These are phyloP conservation scores for Enteromius anoplus DNA, from an alignment of 2,797 vertebrate genomes.

Conservation along the genomic window DNA sequence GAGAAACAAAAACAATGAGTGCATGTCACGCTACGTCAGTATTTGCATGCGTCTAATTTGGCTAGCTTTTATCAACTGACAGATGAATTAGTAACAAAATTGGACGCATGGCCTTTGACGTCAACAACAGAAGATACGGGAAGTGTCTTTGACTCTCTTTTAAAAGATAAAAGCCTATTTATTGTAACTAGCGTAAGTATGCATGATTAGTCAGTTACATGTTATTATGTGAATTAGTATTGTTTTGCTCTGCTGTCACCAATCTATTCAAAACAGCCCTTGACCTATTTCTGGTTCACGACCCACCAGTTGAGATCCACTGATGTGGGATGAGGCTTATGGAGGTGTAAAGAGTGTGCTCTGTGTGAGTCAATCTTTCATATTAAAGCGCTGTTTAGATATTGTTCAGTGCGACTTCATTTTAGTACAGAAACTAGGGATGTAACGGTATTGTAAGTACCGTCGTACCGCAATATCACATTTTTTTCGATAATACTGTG, in stretches of 20 bases:
- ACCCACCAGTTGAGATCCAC: neutral
- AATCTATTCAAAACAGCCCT: neutral
- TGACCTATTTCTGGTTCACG: neutral
- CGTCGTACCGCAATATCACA: too few species aligned
- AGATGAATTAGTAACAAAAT: conserved; percentile 9
- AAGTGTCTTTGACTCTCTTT: neutral
- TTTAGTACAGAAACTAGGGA: neutral
- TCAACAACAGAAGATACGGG: neutral
- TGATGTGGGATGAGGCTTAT: neutral
- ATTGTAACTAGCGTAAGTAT: neutral
- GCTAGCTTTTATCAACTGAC: neutral
- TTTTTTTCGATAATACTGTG: too few species aligned
- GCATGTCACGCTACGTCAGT: neutral
- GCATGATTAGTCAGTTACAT: neutral
- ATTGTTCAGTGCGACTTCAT: neutral
- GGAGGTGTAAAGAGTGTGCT: neutral
- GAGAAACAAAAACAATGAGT: conserved; percentile 17
- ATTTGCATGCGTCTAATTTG: neutral
- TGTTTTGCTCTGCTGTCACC: neutral
- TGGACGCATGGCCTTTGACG: neutral
- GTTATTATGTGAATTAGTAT: neutral
- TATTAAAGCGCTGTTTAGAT: neutral
- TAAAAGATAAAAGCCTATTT: neutral
- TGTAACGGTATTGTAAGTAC: too few species aligned
- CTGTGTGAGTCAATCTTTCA: neutral